Conservation (phyloP, 2,797 vertebrate genomes). For the Pelobates cultripes region DNA sequence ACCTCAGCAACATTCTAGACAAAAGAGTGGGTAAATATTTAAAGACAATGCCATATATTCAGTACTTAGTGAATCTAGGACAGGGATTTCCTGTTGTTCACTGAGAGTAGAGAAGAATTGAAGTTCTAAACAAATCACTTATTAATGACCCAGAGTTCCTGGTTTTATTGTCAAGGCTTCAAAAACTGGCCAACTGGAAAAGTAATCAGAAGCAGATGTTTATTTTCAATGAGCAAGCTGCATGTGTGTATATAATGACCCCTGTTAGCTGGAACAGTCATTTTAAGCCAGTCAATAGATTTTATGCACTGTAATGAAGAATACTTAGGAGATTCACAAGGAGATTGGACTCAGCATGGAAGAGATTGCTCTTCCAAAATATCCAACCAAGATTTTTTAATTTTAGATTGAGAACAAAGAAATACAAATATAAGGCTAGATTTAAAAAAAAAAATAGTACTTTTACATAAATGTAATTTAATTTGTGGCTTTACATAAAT, state of each 20-base stretch:
- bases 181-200: slow-evolving; percentile 51
- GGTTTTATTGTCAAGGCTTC: slow-evolving; percentile 44
- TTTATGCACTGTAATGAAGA: slow-evolving; percentile 29
- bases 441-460: background rate
- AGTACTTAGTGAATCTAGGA: background rate
- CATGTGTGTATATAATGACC: slow-evolving; percentile 48
- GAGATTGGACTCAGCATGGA: slow-evolving; percentile 41
- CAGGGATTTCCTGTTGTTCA: slow-evolving; percentile 21
- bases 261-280: slow-evolving; percentile 25
- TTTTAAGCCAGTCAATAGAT: slow-evolving; percentile 36
- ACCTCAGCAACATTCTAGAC: background rate
- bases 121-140: slow-evolving; percentile 34
- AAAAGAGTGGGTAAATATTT: background rate
- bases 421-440: slow-evolving; percentile 25
- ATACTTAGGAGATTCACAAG: slow-evolving; percentile 40
- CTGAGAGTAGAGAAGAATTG: slow-evolving; percentile 19
- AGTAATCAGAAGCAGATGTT: slow-evolving; percentile 43
- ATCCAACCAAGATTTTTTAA: slow-evolving; percentile 37
- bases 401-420: slow-evolving; percentile 21
- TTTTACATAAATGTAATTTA: too few species aligned
- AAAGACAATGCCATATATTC: background rate
- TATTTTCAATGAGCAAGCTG: slow-evolving; percentile 38
- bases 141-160: slow-evolving; percentile 42
- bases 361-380: slow-evolving; percentile 35
- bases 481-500: too few species aligned